These are phyloP conservation scores for Agrochola lota DNA, from an alignment of 2,888 invertebrate genomes.

Conservation along the genomic window DNA sequence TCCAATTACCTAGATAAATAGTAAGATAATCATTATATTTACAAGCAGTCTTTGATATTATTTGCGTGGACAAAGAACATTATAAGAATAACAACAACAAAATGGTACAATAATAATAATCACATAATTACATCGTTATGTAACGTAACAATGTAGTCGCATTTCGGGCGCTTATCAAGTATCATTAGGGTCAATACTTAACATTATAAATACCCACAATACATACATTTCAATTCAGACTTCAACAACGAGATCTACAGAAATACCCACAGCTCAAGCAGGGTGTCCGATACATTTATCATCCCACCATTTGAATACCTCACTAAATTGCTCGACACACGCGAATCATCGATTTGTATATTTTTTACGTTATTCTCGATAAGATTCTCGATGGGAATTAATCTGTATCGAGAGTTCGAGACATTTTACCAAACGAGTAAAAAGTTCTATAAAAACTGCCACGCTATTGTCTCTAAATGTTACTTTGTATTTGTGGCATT, in stretches of 20 bases:
- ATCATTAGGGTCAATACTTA: constrained; percentile 8
- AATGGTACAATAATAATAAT: neutral
- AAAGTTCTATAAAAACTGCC: constrained; percentile 42
- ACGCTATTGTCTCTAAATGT: constrained; percentile 32
- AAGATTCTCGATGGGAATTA: constrained; percentile 63
- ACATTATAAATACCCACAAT: constrained; percentile 9
- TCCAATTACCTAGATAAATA: neutral
- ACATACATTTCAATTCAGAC: constrained; percentile 18
- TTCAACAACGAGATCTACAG: constrained; percentile 17
- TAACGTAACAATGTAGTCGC: neutral
- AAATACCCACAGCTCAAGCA: constrained; percentile 48
- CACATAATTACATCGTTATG: neutral
- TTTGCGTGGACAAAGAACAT: neutral
- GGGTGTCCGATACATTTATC: constrained; percentile 74
- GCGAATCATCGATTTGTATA: constrained; percentile 78
- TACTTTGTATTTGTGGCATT: constrained; percentile 27
- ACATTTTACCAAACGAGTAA: constrained; percentile 52
- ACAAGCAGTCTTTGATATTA: neutral
- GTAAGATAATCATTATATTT: neutral
- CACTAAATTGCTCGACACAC: constrained; percentile 80
- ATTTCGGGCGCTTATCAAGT: constrained; percentile 1
- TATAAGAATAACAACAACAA: neutral
- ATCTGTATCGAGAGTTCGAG: constrained; percentile 60
- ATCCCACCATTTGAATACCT: constrained; percentile 77
- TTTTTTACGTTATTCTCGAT: constrained; percentile 74